A percentile compares a stretch with the other conserved stretches of the same genome.
These are phyloP conservation scores for Trilocha varians DNA, from an alignment of 2,888 invertebrate genomes.

Conservation along the genomic window DNA sequence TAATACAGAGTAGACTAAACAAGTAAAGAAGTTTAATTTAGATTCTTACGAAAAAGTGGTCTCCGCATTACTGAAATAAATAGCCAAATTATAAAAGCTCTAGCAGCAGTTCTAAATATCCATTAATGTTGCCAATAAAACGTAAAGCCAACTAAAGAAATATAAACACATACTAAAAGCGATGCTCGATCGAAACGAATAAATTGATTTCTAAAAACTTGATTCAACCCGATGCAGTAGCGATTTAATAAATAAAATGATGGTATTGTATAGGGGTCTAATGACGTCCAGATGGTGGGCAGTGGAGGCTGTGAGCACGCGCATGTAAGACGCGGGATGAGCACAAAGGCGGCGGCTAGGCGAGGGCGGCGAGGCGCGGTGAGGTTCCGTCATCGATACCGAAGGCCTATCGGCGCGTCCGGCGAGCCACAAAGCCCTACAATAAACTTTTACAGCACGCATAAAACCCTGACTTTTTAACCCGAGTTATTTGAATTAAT, in stretches of 20 bases:
- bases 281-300: conserved; percentile 14
- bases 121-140: too few species aligned
- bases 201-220: not conserved
- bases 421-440: conserved; percentile 69
- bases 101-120: too few species aligned
- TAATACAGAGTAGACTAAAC: too few species aligned
- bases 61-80: too few species aligned
- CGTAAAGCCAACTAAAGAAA: too few species aligned
- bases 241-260: not conserved
- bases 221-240: not conserved
- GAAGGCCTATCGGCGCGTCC: conserved; percentile 65
- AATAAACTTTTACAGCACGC: conserved; percentile 71
- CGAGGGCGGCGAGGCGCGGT: conserved; percentile 24
- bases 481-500: conserved; percentile 74
- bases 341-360: conserved; percentile 24
- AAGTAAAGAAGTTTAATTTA: too few species aligned
- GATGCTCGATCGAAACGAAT: too few species aligned
- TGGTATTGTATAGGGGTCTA: not conserved
- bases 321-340: conserved; percentile 12
- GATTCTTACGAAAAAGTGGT: too few species aligned
- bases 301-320: conserved; percentile 20
- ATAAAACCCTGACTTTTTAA: conserved; percentile 74
- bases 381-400: conserved; percentile 46
- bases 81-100: too few species aligned
- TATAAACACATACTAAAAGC: too few species aligned